A percentile compares a stretch with the other conserved stretches of the same genome.
Evolutionary conservation across 2,888 invertebrate species (phyloP).

Genomic region (Dolichopus griseipennis): DNA sequence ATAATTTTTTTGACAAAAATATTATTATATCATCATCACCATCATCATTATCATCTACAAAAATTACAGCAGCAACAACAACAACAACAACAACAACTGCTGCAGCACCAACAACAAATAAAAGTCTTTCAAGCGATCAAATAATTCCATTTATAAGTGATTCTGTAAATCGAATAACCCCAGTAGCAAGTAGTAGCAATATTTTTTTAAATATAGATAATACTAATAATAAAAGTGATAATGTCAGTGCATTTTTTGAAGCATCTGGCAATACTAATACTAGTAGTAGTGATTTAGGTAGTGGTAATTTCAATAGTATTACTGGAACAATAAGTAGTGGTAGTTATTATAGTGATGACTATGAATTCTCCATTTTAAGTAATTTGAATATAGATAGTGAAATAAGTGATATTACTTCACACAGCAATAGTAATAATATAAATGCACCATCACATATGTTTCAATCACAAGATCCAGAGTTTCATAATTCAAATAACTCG

Average conservation of each 20-base stretch:
- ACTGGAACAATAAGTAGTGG: slow-evolving; percentile 18
- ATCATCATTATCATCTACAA: slow-evolving; percentile 18
- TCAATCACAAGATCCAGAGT: not conserved
- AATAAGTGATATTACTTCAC: slow-evolving; percentile 1
- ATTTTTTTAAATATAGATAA: slow-evolving; percentile 1
- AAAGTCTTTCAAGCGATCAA: not conserved
- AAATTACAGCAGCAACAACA: slow-evolving; percentile 17
- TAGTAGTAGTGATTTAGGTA: slow-evolving; percentile 4
- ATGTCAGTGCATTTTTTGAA: slow-evolving; percentile 1
- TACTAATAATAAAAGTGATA: slow-evolving; percentile 1
- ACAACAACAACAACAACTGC: slow-evolving; percentile 15
- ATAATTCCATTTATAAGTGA: not conserved
- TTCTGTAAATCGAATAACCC: slow-evolving; percentile 3
- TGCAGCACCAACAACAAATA: slow-evolving; percentile 21
- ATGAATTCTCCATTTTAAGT: slow-evolving; percentile 9
- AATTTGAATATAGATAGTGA: slow-evolving; percentile 9
- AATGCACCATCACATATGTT: not conserved
- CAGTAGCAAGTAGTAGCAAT: not conserved
- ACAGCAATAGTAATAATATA: slow-evolving; percentile 5
- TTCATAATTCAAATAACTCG: not conserved
- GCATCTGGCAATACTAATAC: not conserved
- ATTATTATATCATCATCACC: slow-evolving; percentile 13
- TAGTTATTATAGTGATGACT: not conserved
- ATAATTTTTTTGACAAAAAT: slow-evolving; percentile 2
- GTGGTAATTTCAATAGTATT: slow-evolving; percentile 10